phyloP scores from a whole-genome alignment of 2,888 invertebrate species.

The Synergus japonicus region DNA sequence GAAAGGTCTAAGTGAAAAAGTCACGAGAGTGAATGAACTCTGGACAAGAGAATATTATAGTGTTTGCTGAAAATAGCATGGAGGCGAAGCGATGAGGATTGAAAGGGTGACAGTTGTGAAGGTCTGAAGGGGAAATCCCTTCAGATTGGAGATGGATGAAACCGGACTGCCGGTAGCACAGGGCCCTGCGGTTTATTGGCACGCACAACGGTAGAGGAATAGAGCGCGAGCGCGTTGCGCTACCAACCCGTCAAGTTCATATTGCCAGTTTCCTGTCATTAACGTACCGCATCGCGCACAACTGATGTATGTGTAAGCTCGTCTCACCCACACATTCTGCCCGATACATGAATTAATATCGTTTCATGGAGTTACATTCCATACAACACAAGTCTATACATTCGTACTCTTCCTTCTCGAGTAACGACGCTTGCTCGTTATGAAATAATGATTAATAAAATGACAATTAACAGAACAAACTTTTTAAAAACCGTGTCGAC shows the following conservation, averaged over 20 bases:
- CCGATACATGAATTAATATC: slow-evolving; percentile 36
- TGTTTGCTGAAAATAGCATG: not conserved
- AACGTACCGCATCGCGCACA: slow-evolving; percentile 68
- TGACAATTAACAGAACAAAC: slow-evolving; percentile 25
- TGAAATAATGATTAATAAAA: slow-evolving; percentile 36
- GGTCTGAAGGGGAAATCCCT: not conserved
- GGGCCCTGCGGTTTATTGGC: slow-evolving; percentile 62
- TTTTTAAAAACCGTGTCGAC: slow-evolving; percentile 10
- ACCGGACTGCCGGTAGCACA: slow-evolving; percentile 18
- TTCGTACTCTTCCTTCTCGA: slow-evolving; percentile 46
- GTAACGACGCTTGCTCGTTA: slow-evolving; percentile 30
- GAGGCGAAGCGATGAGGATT: not conserved
- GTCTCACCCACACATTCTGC: slow-evolving; percentile 43
- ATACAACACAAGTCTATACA: slow-evolving; percentile 42
- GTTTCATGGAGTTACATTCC: slow-evolving; percentile 50
- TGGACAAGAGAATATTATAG: not conserved
- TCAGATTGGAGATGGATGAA: not conserved
- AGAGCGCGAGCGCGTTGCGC: slow-evolving; percentile 65
- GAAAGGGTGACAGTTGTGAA: not conserved
- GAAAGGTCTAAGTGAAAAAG: not conserved
- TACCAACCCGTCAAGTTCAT: slow-evolving; percentile 76
- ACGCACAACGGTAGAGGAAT: slow-evolving; percentile 63
- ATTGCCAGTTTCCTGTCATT: slow-evolving; percentile 77
- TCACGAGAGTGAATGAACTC: not conserved
- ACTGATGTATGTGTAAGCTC: slow-evolving; percentile 50